Base-by-base conservation (phyloP, 2,113 vertebrate species). In the Heteronetta atricapilla region DNA sequence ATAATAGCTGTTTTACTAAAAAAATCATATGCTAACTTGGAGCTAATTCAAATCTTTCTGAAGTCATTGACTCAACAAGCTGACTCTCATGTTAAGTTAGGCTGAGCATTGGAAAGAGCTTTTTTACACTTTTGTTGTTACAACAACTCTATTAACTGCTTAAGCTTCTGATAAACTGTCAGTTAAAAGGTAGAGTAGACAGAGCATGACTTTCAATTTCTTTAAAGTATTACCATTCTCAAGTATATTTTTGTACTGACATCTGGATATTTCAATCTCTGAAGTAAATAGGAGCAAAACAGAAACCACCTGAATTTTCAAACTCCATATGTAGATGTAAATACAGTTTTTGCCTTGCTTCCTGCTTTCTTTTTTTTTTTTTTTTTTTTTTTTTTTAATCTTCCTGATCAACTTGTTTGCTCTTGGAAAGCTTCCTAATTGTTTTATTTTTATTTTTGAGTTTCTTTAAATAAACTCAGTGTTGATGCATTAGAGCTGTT, bases 201-300 rank as follows among this genome's bases (percentile, higher is more conserved):
- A 46, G 7, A 70, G 7, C 10, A 28, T 11, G 36, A 78, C 36
- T 82, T 95, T 69, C 21, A 78, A 13, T 48, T 95, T 92, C 23
- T 72, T 83, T 40, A 80, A 89, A 92, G 76, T 53, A 11, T 38
- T 84, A 20, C 2, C 76, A 25, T 84, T 76, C 53, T 95, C 33
- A 66, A 66, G 59, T 63, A 66, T 85, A 76, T 94, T 88, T 95
- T 94, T 89, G 42, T 86, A 69, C 83, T 69, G 58, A 75, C 92
- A 96, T 95, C 92, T 96, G 90, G 93, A 31, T 89, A 79, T 92
- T 94, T 90, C 88, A 90, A 86, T 96, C 86, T 93, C 86, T 94
- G 74, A 87, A 87, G 55, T 70, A 96, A 92, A 93, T 56, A 87
- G 44, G 75, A 84, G 20, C 21, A 90, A 93, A 94, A 84, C 69